Evolutionary conservation across 1,140 invertebrate species (phyloP).

Genomic region (Trachelipus rathkii): DNA sequence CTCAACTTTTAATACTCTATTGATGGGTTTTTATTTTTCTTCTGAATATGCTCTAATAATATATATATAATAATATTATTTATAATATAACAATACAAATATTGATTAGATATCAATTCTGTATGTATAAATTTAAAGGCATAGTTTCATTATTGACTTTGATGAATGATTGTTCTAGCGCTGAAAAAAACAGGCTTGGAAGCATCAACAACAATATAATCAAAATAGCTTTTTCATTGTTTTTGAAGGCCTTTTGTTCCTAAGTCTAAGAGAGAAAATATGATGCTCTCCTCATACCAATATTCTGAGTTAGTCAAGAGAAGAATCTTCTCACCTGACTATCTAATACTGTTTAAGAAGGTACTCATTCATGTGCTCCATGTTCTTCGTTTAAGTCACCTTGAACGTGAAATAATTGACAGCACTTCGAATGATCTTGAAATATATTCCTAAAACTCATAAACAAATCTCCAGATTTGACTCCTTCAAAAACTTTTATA

Average conservation of each 20-base stretch:
- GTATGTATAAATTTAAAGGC: no score
- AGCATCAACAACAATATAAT: conserved; percentile 95
- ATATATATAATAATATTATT: no score
- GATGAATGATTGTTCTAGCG: conserved; percentile 90
- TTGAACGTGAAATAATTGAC: conserved; percentile 86
- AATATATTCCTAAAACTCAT: conserved; percentile 99
- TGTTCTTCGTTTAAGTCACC: conserved; percentile 82
- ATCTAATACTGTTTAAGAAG: conserved; percentile 83
- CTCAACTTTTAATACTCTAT: no score
- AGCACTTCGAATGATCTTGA: conserved; percentile 87
- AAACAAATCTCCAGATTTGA: conserved; percentile 83
- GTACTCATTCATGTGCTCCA: conserved; percentile 83
- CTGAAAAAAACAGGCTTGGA: conserved; percentile 94
- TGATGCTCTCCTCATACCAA: conserved; percentile 81
- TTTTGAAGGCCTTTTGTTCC: conserved; percentile 59
- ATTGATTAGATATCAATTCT: no score
- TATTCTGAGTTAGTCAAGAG: conserved; percentile 96
- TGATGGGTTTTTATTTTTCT: no score
- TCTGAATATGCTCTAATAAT: no score
- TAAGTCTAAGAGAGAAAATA: conserved; percentile 92
- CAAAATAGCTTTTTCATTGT: conserved; percentile 91
- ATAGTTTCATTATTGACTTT: conserved; percentile 85
- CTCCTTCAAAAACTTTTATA: conserved; percentile 70
- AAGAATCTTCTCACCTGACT: conserved; percentile 89
- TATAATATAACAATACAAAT: no score